Base-by-base conservation (phyloP, 2,113 vertebrate species). In the Chaetura pelagica region DNA sequence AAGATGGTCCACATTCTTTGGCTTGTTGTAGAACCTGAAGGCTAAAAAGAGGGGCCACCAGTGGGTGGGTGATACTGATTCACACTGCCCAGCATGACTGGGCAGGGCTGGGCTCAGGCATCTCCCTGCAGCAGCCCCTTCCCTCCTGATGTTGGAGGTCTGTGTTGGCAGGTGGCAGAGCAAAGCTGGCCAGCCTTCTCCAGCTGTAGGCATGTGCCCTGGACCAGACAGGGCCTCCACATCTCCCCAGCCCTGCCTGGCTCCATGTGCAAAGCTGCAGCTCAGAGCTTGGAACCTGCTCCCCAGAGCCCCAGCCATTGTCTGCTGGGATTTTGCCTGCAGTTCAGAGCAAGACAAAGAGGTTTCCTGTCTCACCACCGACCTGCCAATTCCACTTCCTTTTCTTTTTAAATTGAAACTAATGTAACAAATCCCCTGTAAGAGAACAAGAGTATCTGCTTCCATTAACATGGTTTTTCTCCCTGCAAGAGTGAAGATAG, bases 231-330 rank as follows among this genome's bases (percentile, higher is more conserved):
- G 9, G 22, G 10, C 38, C 30, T 32, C 34, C 9, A 1, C 32
- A 12, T 1, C 20, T 23, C 20, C 34, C 72, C 3, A 0, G 4
- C 14, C 63, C 68, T 2, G 3, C 54, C 2, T 23, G 1, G 2
- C 19, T 23, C 57, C 38, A 7, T 0, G 5, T 7, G 6, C 64
- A 7, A 8, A 38, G 32, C 54, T 12, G 26, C 24, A 8, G 1
- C n/a, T 20, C 10, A 4, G 30, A 83, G 10, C 59, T 69, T n/a
- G 0, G 0, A 1, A 6, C 2, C 52, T 9, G n/a, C 22, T 42
- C 54, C 34, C 1, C 1, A 7, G 34, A n/a, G 15, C 11, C 1
- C 0, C 4, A 2, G 0, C 32, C 4, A 10, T 0, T 30, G 15
- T 23, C 40, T 5, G 3, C 12, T 6, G 32, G 2, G 34, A 12